Evolutionary conservation across 2,888 invertebrate species (phyloP).

Genomic region (Acanthoscelides obtectus): DNA sequence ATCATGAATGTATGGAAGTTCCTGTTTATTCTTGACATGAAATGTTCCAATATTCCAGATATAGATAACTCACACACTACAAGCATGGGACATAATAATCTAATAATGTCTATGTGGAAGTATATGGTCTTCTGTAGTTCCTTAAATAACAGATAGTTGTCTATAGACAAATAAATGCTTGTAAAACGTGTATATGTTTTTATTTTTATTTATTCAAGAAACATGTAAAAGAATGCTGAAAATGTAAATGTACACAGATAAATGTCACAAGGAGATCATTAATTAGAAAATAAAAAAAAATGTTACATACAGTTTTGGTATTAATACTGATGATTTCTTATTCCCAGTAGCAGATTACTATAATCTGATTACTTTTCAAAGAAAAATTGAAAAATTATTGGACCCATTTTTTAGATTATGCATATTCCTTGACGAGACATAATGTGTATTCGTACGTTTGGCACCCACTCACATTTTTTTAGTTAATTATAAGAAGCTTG

Average conservation of each 20-base stretch:
- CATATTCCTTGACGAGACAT: neutral
- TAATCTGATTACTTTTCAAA: no score
- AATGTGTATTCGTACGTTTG: neutral
- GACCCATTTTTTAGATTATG: neutral
- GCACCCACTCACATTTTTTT: constrained; percentile 3
- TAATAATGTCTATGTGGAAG: neutral
- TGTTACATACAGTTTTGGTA: no score
- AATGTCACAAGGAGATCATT: no score
- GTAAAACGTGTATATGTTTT: neutral
- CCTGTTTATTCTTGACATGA: neutral
- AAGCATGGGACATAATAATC: neutral
- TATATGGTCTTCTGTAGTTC: neutral
- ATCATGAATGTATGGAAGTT: neutral
- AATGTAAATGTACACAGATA: constrained; percentile 7
- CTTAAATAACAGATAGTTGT: neutral
- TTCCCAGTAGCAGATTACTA: no score
- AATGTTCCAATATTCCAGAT: neutral
- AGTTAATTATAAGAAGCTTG: neutral
- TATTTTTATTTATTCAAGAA: neutral
- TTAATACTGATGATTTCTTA: no score
- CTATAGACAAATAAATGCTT: neutral
- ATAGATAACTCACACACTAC: neutral
- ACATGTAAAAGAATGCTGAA: no score
- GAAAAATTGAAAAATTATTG: no score
- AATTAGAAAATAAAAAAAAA: no score